Percentiles rank a stretch among this genome's conserved stretches.
Conservation (phyloP, 1,140 invertebrate genomes). For the Achatina immaculata region DNA sequence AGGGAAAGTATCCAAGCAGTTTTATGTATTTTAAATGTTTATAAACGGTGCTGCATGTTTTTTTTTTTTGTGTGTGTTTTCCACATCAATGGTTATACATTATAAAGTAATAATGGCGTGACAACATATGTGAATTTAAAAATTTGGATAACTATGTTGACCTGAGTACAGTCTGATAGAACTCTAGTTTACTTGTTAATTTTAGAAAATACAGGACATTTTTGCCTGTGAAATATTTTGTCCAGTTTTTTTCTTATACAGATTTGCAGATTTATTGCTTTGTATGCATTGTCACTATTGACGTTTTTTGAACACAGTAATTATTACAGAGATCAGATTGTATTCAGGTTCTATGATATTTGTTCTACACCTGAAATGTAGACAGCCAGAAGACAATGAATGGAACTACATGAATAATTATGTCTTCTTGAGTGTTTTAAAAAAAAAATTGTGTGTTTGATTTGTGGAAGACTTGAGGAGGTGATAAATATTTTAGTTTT, state of each 20-base stretch:
- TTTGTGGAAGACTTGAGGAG: no score
- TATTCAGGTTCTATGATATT: neutral
- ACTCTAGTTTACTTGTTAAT: neutral
- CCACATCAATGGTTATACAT: slow-evolving; percentile 20
- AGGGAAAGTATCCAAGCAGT: slow-evolving; percentile 33
- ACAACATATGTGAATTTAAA: neutral
- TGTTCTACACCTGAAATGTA: no score
- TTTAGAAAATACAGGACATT: neutral
- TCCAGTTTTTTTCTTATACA: neutral
- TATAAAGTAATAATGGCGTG: slow-evolving; percentile 25
- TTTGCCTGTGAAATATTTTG: neutral
- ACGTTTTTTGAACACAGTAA: neutral
- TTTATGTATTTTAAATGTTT: slow-evolving; percentile 24
- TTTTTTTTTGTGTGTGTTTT: slow-evolving; percentile 7
- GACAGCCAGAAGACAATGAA: no score
- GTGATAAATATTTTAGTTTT: no score
- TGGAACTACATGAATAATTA: no score
- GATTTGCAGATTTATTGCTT: neutral
- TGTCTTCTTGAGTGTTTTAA: neutral
- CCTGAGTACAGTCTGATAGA: slow-evolving; percentile 8
- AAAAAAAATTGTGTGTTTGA: neutral
- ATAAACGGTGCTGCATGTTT: slow-evolving; percentile 34
- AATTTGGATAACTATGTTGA: slow-evolving; percentile 22
- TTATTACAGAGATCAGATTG: neutral
- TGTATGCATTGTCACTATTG: neutral